Percentiles rank a stretch among this genome's conserved stretches.
phyloP scores from a whole-genome alignment of 1,140 invertebrate genomes.

The Heliconius eleuchia region DNA sequence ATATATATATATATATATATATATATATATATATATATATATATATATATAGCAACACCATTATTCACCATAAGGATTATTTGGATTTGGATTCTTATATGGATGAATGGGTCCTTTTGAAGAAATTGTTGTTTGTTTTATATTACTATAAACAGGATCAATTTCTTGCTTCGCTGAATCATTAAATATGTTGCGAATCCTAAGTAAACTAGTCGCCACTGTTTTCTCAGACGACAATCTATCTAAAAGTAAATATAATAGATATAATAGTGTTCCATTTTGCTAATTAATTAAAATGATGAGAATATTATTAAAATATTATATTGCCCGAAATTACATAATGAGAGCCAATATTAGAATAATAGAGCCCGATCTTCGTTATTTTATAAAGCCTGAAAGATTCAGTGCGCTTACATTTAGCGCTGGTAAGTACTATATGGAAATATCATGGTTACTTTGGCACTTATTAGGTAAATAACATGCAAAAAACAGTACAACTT shows the following conservation, averaged over 20 bases:
- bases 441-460: too few relatives aligned
- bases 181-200: constrained; percentile 63
- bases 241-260: constrained; percentile 40
- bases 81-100: neutral
- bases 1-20: too few relatives aligned
- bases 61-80: neutral
- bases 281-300: neutral
- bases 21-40: too few relatives aligned
- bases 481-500: too few relatives aligned
- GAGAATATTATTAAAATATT: too few relatives aligned
- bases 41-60: neutral
- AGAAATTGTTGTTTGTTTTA: constrained; percentile 22
- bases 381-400: too few relatives aligned
- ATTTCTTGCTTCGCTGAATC: constrained; percentile 53
- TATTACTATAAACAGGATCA: constrained; percentile 51
- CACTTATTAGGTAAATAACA: too few relatives aligned
- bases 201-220: constrained; percentile 54
- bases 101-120: neutral
- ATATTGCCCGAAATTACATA: too few relatives aligned
- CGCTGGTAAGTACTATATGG: too few relatives aligned
- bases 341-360: too few relatives aligned
- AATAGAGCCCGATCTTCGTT: too few relatives aligned
- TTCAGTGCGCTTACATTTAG: too few relatives aligned
- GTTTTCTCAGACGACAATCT: constrained; percentile 34
- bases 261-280: neutral